Percentiles rank a stretch among this genome's conserved stretches.
Conservation (phyloP, 2,888 invertebrate species). For the Oxycera nigricornis region DNA sequence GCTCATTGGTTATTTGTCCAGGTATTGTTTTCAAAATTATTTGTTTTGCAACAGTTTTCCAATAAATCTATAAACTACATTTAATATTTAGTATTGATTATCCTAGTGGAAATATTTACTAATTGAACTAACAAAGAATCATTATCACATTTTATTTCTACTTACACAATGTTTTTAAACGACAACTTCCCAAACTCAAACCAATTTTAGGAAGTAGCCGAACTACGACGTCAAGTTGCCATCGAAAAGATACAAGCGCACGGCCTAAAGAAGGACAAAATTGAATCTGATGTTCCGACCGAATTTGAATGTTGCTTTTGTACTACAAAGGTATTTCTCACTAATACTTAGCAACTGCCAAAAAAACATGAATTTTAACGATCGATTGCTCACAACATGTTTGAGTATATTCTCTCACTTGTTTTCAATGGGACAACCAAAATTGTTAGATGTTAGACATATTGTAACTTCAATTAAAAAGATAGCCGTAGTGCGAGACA, state of each 20-base stretch:
- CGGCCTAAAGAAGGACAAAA: slow-evolving; percentile 64
- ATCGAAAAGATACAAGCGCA: slow-evolving; percentile 62
- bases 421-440: slow-evolving; percentile 14
- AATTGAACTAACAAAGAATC: background rate
- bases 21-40: background rate
- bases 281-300: slow-evolving; percentile 89
- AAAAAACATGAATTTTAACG: background rate
- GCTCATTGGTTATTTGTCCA: background rate
- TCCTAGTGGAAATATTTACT: background rate
- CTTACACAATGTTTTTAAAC: slow-evolving; percentile 19
- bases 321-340: slow-evolving; percentile 79
- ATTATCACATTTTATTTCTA: background rate
- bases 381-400: background rate
- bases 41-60: background rate
- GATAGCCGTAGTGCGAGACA: no score
- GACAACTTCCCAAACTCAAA: slow-evolving; percentile 19
- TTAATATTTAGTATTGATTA: no score
- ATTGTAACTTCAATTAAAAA: slow-evolving; percentile 23
- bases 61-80: background rate
- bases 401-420: background rate
- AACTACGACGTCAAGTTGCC: slow-evolving; percentile 62
- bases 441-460: background rate
- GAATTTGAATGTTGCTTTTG: slow-evolving; percentile 98
- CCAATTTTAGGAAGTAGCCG: slow-evolving; percentile 62
- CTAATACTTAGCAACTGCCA: background rate